Conservation (phyloP, 2,113 vertebrate species). For the Vulpes lagopus region DNA sequence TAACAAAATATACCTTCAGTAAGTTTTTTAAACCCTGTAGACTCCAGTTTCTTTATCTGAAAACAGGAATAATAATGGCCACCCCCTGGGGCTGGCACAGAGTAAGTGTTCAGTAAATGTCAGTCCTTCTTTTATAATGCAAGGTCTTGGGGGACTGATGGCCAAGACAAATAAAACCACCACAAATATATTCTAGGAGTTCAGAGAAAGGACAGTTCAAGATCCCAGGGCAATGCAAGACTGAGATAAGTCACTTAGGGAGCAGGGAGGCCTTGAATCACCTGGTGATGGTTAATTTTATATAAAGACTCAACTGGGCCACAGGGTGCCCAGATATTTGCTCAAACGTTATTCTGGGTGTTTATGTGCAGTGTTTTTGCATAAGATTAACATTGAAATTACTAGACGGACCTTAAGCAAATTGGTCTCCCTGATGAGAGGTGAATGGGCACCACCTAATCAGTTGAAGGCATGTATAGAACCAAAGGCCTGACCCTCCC, state of each 20-base stretch:
- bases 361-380: background rate
- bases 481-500: background rate
- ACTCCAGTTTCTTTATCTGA: background rate
- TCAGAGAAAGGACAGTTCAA: background rate
- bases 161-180: background rate
- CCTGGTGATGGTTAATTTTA: background rate
- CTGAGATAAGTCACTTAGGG: background rate
- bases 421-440: background rate
- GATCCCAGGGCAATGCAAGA: background rate
- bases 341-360: background rate
- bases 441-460: no score
- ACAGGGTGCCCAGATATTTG: background rate
- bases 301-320: background rate
- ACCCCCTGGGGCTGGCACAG: background rate
- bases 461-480: background rate
- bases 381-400: background rate
- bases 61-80: background rate
- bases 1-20: background rate
- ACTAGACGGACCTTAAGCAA: background rate
- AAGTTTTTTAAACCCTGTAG: slow-evolving; percentile 16
- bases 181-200: background rate
- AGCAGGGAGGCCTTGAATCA: background rate
- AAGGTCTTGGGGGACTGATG: background rate
- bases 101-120: background rate
- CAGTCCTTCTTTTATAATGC: background rate